Base-by-base conservation (phyloP, 2,888 invertebrate species). In the Theretra japonica region DNA sequence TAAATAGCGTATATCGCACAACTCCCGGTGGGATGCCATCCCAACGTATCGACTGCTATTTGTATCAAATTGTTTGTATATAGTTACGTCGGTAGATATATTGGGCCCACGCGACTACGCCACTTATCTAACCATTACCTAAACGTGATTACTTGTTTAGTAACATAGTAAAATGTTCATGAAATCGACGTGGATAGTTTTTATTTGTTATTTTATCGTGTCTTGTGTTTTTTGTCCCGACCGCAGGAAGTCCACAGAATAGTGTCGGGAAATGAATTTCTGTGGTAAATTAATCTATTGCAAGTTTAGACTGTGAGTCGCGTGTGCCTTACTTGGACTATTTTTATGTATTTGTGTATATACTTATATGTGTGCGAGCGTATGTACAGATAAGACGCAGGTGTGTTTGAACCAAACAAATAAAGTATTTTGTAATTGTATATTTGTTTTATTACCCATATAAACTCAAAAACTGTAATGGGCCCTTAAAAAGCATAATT, bases 371-470 rank as follows among this genome's bases (percentile, higher is more conserved):
- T 41, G 65, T 65, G n/a, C n/a, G 53, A 53, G 69, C 69, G 60
- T 69, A 58, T 25, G 33, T 23, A 69, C 50, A 58, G 57, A 53
- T 48, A 5, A 68, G 71, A 68, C 71, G 71, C 69, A 69, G 57
- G 60, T 70, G 73, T 28, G 28, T 71, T 57, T 65, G 59, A 65
- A 73, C 50, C 69, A 73, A 73, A 71, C 59, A 28, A 71, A 73
- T 71, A 70, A 62, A 59, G 50, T 73, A 73, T 73, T 73, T 73
- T 73, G 69, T 58, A 71, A 71, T 65, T 65, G 23, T 17, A 48
- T 6, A 0, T 23, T 21, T 23, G 23, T 48, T 65, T 65, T 65
- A 65, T 33, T 62, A 8, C 28, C 28, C 5, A 33, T 1, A 33
- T 21, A 15, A 41, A 41, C 41, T 41, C 11, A 1, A 41, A 15